phyloP scores from a whole-genome alignment of 2,888 invertebrate genomes.

The Gisinianus flammeolus region DNA sequence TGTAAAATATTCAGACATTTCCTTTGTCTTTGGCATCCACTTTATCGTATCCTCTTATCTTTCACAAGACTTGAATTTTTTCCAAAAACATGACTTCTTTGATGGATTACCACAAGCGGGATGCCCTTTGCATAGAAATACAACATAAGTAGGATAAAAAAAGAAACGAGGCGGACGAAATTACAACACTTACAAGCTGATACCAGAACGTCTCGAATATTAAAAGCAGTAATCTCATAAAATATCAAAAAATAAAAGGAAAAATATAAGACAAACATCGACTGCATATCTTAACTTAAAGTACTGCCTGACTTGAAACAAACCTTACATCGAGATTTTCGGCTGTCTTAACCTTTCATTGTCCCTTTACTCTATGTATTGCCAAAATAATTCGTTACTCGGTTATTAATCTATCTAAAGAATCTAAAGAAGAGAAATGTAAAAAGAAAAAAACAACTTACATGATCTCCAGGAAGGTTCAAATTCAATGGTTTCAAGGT shows the following conservation, averaged over 20 bases:
- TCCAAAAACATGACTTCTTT: conserved; percentile 2
- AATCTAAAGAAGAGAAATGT: not conserved
- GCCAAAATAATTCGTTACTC: not conserved
- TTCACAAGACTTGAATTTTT: not conserved
- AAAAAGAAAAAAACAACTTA: conserved; percentile 20
- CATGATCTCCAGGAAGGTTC: conserved; percentile 26
- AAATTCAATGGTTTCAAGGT: conserved; percentile 56
- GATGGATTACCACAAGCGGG: not conserved
- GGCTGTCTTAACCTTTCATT: too few species aligned
- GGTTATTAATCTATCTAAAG: too few species aligned
- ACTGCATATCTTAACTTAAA: too few species aligned
- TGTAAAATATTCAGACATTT: not conserved
- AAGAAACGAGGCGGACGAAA: too few species aligned
- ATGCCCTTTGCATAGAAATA: not conserved
- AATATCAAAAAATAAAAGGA: too few species aligned
- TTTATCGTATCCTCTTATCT: conserved; percentile 5
- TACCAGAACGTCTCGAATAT: too few species aligned
- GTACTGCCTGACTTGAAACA: too few species aligned
- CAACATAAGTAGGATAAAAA: not conserved
- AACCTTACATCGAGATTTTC: too few species aligned
- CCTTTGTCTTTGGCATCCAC: not conserved
- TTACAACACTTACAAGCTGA: too few species aligned
- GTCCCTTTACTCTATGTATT: not conserved
- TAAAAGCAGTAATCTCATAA: too few species aligned
- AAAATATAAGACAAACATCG: too few species aligned